Evolutionary conservation across 2,113 vertebrate species (phyloP).

Genomic region (Poeciliopsis occidentalis): DNA sequence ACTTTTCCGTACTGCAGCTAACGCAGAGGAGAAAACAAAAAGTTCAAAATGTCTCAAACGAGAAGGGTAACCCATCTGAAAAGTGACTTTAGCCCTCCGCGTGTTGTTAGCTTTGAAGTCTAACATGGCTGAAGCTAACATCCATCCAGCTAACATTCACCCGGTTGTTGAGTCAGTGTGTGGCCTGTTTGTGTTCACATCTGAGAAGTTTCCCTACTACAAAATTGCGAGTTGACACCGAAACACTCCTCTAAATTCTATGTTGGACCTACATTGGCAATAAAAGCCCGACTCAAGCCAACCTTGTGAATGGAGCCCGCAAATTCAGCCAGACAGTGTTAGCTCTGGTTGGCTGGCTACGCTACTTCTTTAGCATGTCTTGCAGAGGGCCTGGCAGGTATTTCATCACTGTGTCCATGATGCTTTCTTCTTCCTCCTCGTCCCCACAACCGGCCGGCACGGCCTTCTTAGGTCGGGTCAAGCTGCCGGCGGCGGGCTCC

Average conservation of each 20-base stretch:
- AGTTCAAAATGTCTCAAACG: conserved; percentile 61
- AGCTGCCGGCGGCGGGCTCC: conserved; percentile 88
- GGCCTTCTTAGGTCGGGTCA: conserved; percentile 93
- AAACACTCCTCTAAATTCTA: neutral
- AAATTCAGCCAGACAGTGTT: conserved; percentile 50
- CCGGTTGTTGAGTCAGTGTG: conserved; percentile 21
- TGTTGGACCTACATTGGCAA: conserved; percentile 6
- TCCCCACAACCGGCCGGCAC: conserved; percentile 83
- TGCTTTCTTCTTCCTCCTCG: conserved; percentile 94
- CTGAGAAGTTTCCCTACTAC: conserved; percentile 10
- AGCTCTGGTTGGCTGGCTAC: conserved; percentile 29
- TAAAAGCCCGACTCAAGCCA: conserved; percentile 42
- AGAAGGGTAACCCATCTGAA: conserved; percentile 51
- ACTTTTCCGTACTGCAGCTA: conserved; percentile 46
- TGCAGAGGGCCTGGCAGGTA: conserved; percentile 96
- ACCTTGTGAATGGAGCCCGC: conserved; percentile 51
- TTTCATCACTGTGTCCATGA: conserved; percentile 98
- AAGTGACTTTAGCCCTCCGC: conserved; percentile 42
- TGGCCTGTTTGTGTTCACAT: conserved; percentile 45
- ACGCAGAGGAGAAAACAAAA: conserved; percentile 40
- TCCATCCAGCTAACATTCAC: conserved; percentile 39
- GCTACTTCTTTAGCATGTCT: conserved; percentile 99
- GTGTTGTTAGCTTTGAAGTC: conserved; percentile 37
- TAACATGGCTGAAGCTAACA: conserved; percentile 36
- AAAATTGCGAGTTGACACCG: conserved; percentile 17